Evolutionary conservation across 1,140 invertebrate genomes (phyloP).

Genomic region (Pinna nobilis): DNA sequence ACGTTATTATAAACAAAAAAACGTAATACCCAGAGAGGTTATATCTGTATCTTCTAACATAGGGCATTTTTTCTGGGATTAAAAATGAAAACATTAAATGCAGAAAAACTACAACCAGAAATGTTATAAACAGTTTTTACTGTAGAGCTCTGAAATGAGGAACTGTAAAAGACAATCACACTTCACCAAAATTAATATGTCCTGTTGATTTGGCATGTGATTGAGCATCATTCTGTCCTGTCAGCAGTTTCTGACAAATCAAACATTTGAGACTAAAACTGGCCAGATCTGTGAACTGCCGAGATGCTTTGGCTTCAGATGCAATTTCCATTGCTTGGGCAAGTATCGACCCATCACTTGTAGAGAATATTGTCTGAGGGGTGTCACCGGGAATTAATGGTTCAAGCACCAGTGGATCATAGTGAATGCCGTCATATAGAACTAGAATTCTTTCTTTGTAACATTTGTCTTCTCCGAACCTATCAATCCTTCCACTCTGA

Average conservation of each 20-base stretch:
- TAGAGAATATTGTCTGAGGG: slow-evolving; percentile 84
- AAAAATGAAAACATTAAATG: no score
- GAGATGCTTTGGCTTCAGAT: slow-evolving; percentile 88
- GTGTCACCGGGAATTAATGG: slow-evolving; percentile 72
- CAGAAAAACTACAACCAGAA: no score
- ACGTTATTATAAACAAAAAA: no score
- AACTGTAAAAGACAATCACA: no score
- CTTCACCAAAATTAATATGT: slow-evolving; percentile 91
- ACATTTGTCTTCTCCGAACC: slow-evolving; percentile 94
- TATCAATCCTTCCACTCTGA: slow-evolving; percentile 90
- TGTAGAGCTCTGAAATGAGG: no score
- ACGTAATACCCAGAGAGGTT: no score
- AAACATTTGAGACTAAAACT: slow-evolving; percentile 90
- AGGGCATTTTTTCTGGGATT: no score
- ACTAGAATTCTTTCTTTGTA: slow-evolving; percentile 90
- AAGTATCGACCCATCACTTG: slow-evolving; percentile 82
- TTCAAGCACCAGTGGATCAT: slow-evolving; percentile 94
- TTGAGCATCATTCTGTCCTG: slow-evolving; percentile 86
- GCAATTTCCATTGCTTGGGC: slow-evolving; percentile 89
- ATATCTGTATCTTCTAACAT: no score
- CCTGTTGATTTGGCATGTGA: slow-evolving; percentile 89
- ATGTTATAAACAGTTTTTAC: no score
- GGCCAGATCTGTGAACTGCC: slow-evolving; percentile 92
- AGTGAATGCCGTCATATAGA: slow-evolving; percentile 97
- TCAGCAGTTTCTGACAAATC: slow-evolving; percentile 84